Conservation (phyloP, 2,797 vertebrate species). For the Neomorphus geoffroyi region DNA sequence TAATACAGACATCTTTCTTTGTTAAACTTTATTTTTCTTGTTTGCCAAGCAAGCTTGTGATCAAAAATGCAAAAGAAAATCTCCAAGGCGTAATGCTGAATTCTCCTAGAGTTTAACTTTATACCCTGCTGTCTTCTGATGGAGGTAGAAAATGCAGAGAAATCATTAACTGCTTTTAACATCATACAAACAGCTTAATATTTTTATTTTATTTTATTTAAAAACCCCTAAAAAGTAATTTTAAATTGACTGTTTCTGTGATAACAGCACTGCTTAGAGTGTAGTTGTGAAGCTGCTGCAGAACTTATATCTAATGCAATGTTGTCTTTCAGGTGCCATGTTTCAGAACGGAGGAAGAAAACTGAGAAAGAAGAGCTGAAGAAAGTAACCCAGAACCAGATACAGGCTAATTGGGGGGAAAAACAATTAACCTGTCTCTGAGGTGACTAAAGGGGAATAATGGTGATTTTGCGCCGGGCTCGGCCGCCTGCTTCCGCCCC, state of each 20-base stretch:
- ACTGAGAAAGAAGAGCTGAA: conserved; percentile 81
- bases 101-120: neutral
- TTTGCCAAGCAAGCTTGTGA: neutral
- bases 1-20: neutral
- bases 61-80: neutral
- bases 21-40: neutral
- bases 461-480: conserved; percentile 99
- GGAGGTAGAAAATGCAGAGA: neutral
- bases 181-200: neutral
- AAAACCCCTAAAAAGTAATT: neutral
- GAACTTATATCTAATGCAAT: neutral
- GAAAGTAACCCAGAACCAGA: conserved; percentile 77
- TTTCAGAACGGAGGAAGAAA: conserved; percentile 85
- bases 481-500: conserved; percentile 99
- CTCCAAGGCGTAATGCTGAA: neutral
- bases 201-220: no score
- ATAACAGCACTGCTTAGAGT: neutral
- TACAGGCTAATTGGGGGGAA: conserved; percentile 86
- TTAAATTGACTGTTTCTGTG: neutral
- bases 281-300: neutral
- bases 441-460: conserved; percentile 99
- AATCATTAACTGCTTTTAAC: neutral
- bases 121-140: neutral
- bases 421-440: conserved; percentile 98
- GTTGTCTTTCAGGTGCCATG: conserved; percentile 87